Base-by-base conservation (phyloP, 2,797 vertebrate species). In the Pristis pectinata region DNA sequence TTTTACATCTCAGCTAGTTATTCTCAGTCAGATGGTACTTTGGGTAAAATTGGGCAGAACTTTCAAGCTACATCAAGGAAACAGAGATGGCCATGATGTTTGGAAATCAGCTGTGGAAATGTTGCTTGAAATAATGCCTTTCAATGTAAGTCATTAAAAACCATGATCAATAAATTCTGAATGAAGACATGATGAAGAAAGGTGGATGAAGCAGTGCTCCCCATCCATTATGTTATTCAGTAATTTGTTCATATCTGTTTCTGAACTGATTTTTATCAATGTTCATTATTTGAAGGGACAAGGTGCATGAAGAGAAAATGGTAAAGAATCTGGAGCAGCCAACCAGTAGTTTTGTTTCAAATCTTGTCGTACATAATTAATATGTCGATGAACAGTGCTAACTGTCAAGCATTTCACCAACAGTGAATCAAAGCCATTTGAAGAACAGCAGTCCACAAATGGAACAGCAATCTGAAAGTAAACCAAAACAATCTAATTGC, bases 1-100 rank as follows among this genome's bases (percentile, higher is more conserved):
- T 91, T 91, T 10, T 34, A 67, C 59, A 13, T 89, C 85, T 61
- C 85, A 91, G n/a, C n/a, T n/a, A 64, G n/a, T 87, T n/a, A 91
- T 67, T 24, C 59, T 37, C 59, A 64, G 37, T 61, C 85, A 37
- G 61, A 91, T 64, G 59, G 17, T 10, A 64, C 22, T 91, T 64
- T 64, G 34, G 87, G n/a, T 24, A 64, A 37, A 41, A 87, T 17
- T 85, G 53, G 10, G 37, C n/a, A 91, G 85, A 89, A 17, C 59
- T 24, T 37, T 2, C 49, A 56, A 56, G 59, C 53, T n/a, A 6
- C 87, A 91, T 34, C n/a, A 87, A 30, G 9, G 34, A 61, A n/a
- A 19, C 19, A 22, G 87, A 37, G 34, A 41, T 64, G 22, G n/a
- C 1, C 61, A n/a, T 11, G 49, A 49, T 49, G 49, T 61, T 91